phyloP scores from a whole-genome alignment of 2,888 invertebrate genomes.

The Boloria euphrosyne region DNA sequence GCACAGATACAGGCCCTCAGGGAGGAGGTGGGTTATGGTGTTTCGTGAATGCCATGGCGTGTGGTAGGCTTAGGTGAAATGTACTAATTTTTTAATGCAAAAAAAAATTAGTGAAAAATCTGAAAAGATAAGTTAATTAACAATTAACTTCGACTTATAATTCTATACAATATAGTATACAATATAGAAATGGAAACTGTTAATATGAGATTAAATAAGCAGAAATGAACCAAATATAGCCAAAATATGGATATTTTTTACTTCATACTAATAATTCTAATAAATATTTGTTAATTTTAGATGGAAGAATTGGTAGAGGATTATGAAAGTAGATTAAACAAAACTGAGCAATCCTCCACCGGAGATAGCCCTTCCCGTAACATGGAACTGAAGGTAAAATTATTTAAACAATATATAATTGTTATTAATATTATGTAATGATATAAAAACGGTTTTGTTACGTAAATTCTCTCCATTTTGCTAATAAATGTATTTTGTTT shows the following conservation, averaged over 20 bases:
- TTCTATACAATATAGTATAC: no score
- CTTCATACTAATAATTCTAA: background rate
- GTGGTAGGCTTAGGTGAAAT: no score
- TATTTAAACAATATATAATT: background rate
- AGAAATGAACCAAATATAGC: no score
- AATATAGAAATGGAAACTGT: no score
- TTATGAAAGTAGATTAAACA: conserved; percentile 55
- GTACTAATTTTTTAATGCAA: no score
- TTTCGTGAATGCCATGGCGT: no score
- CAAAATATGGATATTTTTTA: no score
- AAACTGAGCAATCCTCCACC: conserved; percentile 29
- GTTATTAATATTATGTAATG: background rate
- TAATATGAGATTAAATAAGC: no score
- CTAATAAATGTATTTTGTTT: conserved; percentile 30
- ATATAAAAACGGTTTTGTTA: background rate
- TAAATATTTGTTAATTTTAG: conserved; percentile 44
- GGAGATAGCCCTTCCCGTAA: conserved; percentile 47
- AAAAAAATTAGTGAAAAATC: no score
- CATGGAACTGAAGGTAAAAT: conserved; percentile 52
- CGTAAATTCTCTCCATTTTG: background rate
- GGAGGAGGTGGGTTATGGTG: conserved; percentile 49
- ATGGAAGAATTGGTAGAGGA: conserved; percentile 67
- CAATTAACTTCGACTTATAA: no score
- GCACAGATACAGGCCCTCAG: conserved; percentile 49
- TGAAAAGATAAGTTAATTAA: no score